phyloP scores from a whole-genome alignment of 2,113 vertebrate species.

The Etia nguti region DNA sequence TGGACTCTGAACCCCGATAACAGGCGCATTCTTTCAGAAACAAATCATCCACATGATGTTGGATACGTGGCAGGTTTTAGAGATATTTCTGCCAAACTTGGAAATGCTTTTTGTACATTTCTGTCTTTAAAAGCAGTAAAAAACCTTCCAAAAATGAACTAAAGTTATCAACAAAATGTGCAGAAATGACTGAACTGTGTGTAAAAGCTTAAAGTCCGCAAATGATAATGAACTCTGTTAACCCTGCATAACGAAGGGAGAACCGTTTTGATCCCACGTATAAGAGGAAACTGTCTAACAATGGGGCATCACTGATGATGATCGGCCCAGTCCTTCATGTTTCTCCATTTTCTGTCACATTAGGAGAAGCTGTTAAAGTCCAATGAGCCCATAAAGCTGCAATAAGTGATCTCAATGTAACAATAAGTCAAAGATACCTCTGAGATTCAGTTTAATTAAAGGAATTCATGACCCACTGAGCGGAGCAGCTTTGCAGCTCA shows the following conservation, averaged over 20 bases:
- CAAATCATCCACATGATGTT: not conserved
- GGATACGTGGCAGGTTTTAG: not conserved
- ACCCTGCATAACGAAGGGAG: not conserved
- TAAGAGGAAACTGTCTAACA: not conserved
- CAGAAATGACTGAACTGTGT: not conserved
- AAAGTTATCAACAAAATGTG: not conserved
- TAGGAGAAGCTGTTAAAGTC: not conserved
- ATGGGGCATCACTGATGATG: accelerated
- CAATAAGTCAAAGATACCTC: not conserved
- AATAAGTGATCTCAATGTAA: not conserved
- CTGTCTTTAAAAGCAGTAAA: not conserved
- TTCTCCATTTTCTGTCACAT: not conserved
- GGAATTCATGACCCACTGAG: not conserved
- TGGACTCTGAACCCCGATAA: not conserved
- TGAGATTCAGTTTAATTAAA: not conserved
- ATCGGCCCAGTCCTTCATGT: not conserved
- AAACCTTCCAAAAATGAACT: not conserved
- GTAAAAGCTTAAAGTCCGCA: not conserved
- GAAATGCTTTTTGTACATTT: not conserved
- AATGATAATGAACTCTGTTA: not conserved
- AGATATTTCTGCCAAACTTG: not conserved
- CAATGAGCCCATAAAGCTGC: not conserved
- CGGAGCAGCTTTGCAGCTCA: not conserved
- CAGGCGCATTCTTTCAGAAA: not conserved
- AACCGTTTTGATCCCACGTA: not conserved